Conservation (phyloP, 2,113 vertebrate genomes). For the Marcusenius ussheri region DNA sequence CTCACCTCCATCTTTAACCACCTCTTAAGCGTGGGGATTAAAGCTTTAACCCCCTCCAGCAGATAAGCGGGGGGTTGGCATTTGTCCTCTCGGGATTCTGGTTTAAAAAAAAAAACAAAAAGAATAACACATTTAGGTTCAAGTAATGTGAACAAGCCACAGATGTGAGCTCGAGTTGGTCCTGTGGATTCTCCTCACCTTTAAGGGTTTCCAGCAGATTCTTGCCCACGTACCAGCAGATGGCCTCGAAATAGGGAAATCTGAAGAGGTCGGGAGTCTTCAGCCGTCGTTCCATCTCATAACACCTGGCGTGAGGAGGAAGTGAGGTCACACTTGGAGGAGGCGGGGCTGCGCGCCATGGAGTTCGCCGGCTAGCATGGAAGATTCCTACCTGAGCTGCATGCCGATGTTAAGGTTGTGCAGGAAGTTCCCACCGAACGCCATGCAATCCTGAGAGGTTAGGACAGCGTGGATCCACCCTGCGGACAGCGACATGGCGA, state of each 20-base stretch:
- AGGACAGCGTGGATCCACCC: constrained; percentile 98
- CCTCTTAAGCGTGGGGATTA: constrained; percentile 83
- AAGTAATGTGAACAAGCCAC: background rate
- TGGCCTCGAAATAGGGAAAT: constrained; percentile 98
- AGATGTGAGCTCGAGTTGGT: background rate
- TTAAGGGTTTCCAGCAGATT: constrained; percentile 91
- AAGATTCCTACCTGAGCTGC: constrained; percentile 86
- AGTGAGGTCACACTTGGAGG: background rate
- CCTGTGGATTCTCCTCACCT: constrained; percentile 61
- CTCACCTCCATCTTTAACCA: constrained; percentile 96
- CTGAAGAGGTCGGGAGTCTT: constrained; percentile 99
- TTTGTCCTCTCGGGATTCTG: constrained; percentile 88
- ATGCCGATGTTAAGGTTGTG: constrained; percentile 99
- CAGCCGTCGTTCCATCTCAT: constrained; percentile 95
- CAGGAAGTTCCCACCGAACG: constrained; percentile 97
- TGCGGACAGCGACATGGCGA: constrained; percentile 44
- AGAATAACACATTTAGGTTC: background rate
- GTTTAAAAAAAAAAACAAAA: background rate
- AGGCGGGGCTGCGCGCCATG: background rate
- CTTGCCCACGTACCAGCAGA: constrained; percentile 98
- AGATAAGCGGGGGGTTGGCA: constrained; percentile 83
- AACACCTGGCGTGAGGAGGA: constrained; percentile 69
- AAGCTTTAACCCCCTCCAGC: constrained; percentile 88
- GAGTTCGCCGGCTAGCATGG: background rate
- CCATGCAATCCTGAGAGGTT: constrained; percentile 99